phyloP scores from a whole-genome alignment of 2,113 vertebrate genomes.

The Tonatia bakeri region DNA sequence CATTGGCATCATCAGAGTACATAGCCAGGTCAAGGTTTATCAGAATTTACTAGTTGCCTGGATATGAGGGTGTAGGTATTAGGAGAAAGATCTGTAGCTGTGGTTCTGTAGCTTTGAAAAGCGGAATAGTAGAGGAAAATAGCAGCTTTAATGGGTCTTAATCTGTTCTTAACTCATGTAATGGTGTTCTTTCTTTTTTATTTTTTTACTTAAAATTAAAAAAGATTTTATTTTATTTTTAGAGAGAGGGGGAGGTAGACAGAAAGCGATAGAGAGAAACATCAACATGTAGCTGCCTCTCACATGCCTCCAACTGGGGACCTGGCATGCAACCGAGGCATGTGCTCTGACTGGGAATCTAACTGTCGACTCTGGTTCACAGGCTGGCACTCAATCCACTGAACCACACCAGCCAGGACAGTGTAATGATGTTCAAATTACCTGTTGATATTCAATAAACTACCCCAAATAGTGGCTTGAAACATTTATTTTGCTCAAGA shows the following conservation, averaged over 20 bases:
- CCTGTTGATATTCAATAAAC: not conserved
- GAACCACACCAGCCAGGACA: too few species aligned
- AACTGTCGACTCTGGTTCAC: too few species aligned
- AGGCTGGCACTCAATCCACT: too few species aligned
- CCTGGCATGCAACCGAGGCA: too few species aligned
- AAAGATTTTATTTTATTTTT: too few species aligned
- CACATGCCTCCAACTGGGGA: too few species aligned
- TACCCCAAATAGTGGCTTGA: not conserved
- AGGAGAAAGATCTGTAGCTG: not conserved
- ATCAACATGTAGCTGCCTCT: too few species aligned
- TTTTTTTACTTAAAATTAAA: too few species aligned
- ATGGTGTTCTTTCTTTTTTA: not conserved
- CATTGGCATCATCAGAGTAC: not conserved
- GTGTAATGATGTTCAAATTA: not conserved
- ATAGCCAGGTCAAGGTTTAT: not conserved
- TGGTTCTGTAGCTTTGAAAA: not conserved
- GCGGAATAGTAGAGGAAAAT: not conserved
- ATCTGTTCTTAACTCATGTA: not conserved
- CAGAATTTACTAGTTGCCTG: not conserved
- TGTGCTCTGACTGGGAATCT: too few species aligned
- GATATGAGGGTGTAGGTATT: not conserved
- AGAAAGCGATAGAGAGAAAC: too few species aligned
- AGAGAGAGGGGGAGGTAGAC: too few species aligned
- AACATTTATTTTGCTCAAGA: not conserved
- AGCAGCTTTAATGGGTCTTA: not conserved